phyloP scores from a whole-genome alignment of 2,113 vertebrate species.

The Heterocephalus glaber region DNA sequence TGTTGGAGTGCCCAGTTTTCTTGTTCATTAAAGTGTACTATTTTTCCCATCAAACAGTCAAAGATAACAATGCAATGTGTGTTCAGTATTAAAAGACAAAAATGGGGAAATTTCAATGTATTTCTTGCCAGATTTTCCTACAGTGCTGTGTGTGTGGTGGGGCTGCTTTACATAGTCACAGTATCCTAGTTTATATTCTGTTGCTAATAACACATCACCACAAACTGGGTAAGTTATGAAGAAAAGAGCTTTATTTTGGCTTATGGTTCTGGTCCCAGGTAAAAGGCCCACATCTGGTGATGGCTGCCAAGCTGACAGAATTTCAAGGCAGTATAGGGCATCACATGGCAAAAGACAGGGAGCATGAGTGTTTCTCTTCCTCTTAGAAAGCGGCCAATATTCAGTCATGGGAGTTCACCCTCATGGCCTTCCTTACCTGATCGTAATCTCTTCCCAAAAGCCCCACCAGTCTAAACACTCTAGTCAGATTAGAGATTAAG shows the following conservation, averaged over 20 bases:
- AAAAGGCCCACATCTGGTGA: not conserved
- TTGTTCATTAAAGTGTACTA: not conserved
- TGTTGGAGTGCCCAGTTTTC: not conserved
- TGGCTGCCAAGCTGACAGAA: not conserved
- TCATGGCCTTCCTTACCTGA: not conserved
- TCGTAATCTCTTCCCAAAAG: not conserved
- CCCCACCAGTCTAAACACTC: not conserved
- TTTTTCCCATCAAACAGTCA: not conserved
- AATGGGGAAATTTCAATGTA: not conserved
- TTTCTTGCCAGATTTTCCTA: not conserved
- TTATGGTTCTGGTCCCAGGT: not conserved
- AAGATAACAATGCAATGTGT: not conserved
- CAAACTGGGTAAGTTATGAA: not conserved
- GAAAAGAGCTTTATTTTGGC: not conserved
- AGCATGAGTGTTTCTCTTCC: not conserved
- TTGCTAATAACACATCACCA: not conserved
- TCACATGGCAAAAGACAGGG: not conserved
- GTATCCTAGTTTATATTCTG: not conserved
- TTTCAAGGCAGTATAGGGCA: not conserved
- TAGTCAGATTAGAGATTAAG: not conserved
- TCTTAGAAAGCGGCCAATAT: not conserved
- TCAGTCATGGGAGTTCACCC: not conserved
- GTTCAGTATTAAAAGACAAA: not conserved
- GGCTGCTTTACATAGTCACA: not conserved
- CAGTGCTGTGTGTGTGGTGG: too few relatives aligned